Conservation (phyloP, 35 echinoderm and acorn worm species). For the Apostichopus californicus region DNA sequence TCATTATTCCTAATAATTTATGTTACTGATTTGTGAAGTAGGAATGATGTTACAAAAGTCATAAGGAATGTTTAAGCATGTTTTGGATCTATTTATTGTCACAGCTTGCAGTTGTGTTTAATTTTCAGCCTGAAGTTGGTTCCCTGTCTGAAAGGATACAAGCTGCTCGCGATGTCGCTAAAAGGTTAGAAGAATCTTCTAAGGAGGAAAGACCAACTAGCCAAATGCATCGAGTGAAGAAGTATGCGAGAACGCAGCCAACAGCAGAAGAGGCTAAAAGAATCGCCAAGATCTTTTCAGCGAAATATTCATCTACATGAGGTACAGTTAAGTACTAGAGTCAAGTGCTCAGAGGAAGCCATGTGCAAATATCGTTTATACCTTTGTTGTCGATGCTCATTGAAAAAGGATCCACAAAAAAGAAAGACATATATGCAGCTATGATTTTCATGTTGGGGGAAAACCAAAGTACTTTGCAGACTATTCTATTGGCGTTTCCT, state of each 20-base stretch:
- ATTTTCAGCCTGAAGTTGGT: constrained; percentile 49
- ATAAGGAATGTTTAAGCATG: no score
- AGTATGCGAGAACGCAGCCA: constrained; percentile 55
- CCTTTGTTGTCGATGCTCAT: no score
- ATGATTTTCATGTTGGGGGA: no score
- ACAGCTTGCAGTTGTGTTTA: neutral
- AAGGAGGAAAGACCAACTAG: neutral
- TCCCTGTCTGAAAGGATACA: constrained; percentile 48
- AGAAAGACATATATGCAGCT: no score
- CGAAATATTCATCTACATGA: constrained; percentile 68
- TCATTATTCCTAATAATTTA: no score
- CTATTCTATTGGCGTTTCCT: no score
- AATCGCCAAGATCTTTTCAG: constrained; percentile 93
- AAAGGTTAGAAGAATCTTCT: constrained; percentile 4
- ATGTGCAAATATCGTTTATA: no score
- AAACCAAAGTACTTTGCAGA: no score
- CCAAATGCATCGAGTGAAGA: neutral
- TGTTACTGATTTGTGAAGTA: no score
- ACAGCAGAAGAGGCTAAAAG: constrained; percentile 93
- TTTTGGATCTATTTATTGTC: neutral
- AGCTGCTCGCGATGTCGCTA: constrained; percentile 30
- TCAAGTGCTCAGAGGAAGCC: no score
- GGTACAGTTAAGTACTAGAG: neutral
- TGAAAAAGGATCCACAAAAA: no score
- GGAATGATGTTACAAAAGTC: no score